Evolutionary conservation across 2,113 vertebrate genomes (phyloP), one percentile per base, ranked within the genome.

Genomic region (Neofelis nebulosa): DNA sequence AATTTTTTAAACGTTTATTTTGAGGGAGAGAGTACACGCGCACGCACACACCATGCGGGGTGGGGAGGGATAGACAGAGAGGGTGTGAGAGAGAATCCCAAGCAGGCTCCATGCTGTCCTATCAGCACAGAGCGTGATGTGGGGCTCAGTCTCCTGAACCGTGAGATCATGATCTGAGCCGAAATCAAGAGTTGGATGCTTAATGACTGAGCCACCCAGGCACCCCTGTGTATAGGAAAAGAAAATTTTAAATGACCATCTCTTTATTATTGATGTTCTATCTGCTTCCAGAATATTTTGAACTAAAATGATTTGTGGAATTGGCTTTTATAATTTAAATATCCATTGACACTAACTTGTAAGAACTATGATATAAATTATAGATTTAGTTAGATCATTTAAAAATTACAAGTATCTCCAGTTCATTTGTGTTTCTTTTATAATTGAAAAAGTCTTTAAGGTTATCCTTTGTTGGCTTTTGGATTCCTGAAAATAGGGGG

Each of bases 401-500:
- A 93, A 95, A 92, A 86, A 73, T 80, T 93, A 80, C 36, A 36
- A 65, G 38, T 68, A 69, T 73, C 33, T 83, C 10, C n/a, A 92
- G 3, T 82, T 93, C 45, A 87, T 78, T 87, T 93, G 65, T 68
- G 27, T 95, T 93, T 38, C 55, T 91, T 79, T 89, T 91, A 36
- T 68, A 91, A 69, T 74, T 81, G 65, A 80, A 66, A 78, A 76
- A 61, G 23, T 87, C 63, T 89, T 73, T 91, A 65, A 92, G 86
- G 33, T 89, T 81, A 31, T 55, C 41, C 63, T 96, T 84, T 81
- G 38, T 96, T 66, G 23, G 27, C 33, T 81, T 95, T 94, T 84
- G 27, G 52, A 55, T 96, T 96, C 94, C 36, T 96, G 74, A 95
- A 94, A 87, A 55, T 89, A 91, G 50, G 82, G 76, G 7, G 45